These are phyloP conservation scores for Stenopsyche tienmushanensis DNA, from an alignment of 1,140 invertebrate species.

Conservation along the genomic window DNA sequence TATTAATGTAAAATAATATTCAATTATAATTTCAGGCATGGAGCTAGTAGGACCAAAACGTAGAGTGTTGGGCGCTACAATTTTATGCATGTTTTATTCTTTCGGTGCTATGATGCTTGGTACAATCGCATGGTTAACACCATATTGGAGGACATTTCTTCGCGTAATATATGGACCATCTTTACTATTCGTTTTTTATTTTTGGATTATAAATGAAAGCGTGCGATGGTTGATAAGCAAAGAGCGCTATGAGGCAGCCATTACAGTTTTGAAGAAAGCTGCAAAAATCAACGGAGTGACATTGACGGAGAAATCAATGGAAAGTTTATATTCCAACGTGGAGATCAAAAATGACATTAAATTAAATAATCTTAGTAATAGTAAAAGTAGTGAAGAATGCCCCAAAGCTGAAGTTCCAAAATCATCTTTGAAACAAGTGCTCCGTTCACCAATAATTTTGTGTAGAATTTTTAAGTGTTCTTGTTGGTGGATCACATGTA, in stretches of 20 bases:
- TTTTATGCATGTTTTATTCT: slow-evolving; percentile 70
- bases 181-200: slow-evolving; percentile 64
- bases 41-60: slow-evolving; percentile 75
- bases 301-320: slow-evolving; percentile 58
- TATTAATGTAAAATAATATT: too few species aligned
- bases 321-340: slow-evolving; percentile 51
- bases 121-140: slow-evolving; percentile 66
- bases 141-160: slow-evolving; percentile 71
- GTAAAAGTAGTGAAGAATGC: too few species aligned
- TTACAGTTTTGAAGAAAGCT: slow-evolving; percentile 61
- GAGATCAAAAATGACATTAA: slow-evolving; percentile 43
- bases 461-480: slow-evolving; percentile 66
- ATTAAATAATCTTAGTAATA: slow-evolving; percentile 25
- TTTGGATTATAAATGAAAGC: slow-evolving; percentile 66
- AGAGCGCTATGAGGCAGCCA: slow-evolving; percentile 64
- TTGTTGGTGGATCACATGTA: slow-evolving; percentile 71
- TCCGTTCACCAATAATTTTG: slow-evolving; percentile 62
- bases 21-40: slow-evolving; percentile 56
- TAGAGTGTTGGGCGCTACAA: slow-evolving; percentile 69
- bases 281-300: slow-evolving; percentile 68
- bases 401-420: too few species aligned
- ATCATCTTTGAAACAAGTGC: slow-evolving; percentile 54
- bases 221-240: slow-evolving; percentile 78
- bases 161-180: slow-evolving; percentile 69
- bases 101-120: slow-evolving; percentile 71